These are phyloP conservation scores for Apus apus DNA, from an alignment of 2,113 vertebrate genomes.

Conservation along the genomic window DNA sequence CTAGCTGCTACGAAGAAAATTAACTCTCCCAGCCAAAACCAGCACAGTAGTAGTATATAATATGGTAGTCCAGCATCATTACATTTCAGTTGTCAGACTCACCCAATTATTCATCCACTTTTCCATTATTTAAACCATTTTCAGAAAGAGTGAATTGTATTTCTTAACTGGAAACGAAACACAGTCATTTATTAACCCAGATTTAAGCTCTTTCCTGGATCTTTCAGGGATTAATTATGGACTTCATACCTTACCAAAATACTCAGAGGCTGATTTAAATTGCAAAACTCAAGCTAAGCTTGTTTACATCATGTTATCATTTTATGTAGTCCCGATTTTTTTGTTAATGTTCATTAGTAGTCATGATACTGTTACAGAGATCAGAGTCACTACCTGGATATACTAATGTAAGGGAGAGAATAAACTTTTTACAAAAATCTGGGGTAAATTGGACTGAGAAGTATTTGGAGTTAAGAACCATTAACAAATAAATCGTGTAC, in stretches of 20 bases:
- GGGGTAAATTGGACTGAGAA: not conserved
- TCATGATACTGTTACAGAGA: not conserved
- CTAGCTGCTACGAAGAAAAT: too few species aligned
- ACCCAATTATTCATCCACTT: not conserved
- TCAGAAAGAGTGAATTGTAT: not conserved
- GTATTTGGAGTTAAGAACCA: not conserved
- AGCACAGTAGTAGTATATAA: not conserved
- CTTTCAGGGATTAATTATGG: slow-evolving; percentile 59
- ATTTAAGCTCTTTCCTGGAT: slow-evolving; percentile 40
- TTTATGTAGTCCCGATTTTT: not conserved
- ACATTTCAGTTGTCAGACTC: not conserved
- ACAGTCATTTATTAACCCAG: not conserved
- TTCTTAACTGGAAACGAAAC: not conserved
- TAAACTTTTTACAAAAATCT: not conserved
- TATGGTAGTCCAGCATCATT: not conserved
- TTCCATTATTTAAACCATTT: not conserved
- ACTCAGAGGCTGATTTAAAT: slow-evolving; percentile 57
- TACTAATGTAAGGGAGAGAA: not conserved
- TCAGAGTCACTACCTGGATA: not conserved
- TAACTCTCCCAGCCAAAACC: too few species aligned
- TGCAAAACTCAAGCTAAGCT: not conserved
- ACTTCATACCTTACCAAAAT: slow-evolving; percentile 28
- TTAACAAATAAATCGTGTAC: not conserved
- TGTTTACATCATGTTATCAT: not conserved
- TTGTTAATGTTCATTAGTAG: not conserved